phyloP scores from a whole-genome alignment of 2,888 invertebrate species.

The Leptinotarsa rubiginosa region DNA sequence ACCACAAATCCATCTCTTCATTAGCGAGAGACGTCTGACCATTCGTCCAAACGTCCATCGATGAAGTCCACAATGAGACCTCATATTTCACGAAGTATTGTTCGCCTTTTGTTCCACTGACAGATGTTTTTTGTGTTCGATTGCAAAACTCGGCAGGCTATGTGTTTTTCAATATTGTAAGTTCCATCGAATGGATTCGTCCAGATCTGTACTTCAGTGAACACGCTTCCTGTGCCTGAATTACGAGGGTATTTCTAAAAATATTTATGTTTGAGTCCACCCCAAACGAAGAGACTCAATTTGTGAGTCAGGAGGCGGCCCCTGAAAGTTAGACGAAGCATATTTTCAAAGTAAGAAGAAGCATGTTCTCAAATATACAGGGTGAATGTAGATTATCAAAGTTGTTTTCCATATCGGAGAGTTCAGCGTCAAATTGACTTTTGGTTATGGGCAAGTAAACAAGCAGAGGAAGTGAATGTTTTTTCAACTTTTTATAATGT shows the following conservation, averaged over 20 bases:
- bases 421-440: no score
- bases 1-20: conserved; percentile 40
- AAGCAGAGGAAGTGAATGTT: no score
- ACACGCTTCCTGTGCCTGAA: background rate
- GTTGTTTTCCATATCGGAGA: no score
- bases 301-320: no score
- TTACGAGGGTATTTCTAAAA: background rate
- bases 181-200: background rate
- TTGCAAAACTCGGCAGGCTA: conserved; percentile 2
- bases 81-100: conserved; percentile 36
- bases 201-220: background rate
- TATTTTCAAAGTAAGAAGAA: no score
- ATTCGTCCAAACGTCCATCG: conserved; percentile 34
- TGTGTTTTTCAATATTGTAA: background rate
- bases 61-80: conserved; percentile 35
- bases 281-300: no score
- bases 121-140: conserved; percentile 23
- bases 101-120: conserved; percentile 28
- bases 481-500: no score
- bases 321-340: no score
- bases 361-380: no score
- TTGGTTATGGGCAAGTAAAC: no score
- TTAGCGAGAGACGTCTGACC: conserved; percentile 36
- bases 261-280: no score
- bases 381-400: no score